Evolutionary conservation across 2,888 invertebrate species (phyloP), one percentile per base, ranked within the genome.

Genomic region (Lithosia quadra): DNA sequence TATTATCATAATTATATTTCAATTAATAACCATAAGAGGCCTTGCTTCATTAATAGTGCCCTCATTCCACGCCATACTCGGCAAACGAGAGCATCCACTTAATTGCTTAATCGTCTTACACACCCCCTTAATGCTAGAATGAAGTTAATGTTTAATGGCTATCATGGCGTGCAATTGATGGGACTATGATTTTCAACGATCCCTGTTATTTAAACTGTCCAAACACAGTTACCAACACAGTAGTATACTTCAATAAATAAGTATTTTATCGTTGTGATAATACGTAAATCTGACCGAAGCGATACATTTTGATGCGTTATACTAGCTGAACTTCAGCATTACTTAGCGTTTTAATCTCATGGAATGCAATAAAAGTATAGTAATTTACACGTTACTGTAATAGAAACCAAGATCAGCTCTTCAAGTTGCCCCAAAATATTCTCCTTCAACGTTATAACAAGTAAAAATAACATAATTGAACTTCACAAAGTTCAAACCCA

Each of bases 61-160:
- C 21, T 56, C 68, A 28, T 21, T 56, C 65, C 43, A 59, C 59
- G 7, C 56, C 60, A 24, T 21, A 58, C 74, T 66, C 59, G 68
- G 68, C 43, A 65, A 53, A 55, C 63, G 28, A 63, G 62, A 65
- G 59, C 43, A 72, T 75, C 64, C 63, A 63, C 68, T 67, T 65
- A 70, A 72, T 66, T 55, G 53, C 66, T 59, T 69, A 66, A 63
- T 66, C 58, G 53, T 56, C 53, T 34, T 24, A 43, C 34, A 59
- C 34, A 67, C 58, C 62, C 28, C 56, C 33, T 39, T 55, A 55
- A 60, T 33, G 39, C 49, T 28, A 39, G 39, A 22, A 63, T 67
- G 58, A 59, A 63, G 63, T n/a, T n/a, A 49, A 58, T 67, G 63
- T 69, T 69, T 49, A 69, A 65, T 60, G 62, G 49, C 58, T 58